Base-by-base conservation (phyloP, 2,797 vertebrate species). In the Monodelphis domestica region DNA sequence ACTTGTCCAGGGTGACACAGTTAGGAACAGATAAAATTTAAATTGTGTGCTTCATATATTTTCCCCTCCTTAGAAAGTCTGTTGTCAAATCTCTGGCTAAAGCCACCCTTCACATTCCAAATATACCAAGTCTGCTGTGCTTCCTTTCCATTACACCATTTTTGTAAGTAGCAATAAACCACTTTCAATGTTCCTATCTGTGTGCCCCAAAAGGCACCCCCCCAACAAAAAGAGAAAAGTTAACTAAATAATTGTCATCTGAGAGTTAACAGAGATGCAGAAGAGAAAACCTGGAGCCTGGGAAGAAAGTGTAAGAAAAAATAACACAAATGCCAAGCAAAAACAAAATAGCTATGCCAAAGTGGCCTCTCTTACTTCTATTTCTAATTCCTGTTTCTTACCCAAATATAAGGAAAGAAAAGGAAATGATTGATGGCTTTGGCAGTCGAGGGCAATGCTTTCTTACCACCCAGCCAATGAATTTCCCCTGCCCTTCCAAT, bases 351-450 rank as follows among this genome's bases (percentile, higher is more conserved):
- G 45, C 84, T 54, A 30, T 28, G 30, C 50, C 38, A 28, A 0
- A 30, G 29, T 89, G n/a, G 17, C 9, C 57, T 33, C 91, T 57
- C 89, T 91, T 45, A 50, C 38, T 50, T 30, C 88, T 51, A 88
- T 51, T 33, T 21, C 53, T 90, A 90, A 54, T 14, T 55, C 55
- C 45, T 89, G 89, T 91, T 95, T 93, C 33, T 50, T 15, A 94
- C 93, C 45, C 53, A 89, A 91, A 94, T 50, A 87, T 90, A 95
- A 94, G 87, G 33, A 89, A 94, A 38, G 52, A 91, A 89, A 91
- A 92, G n/a, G 92, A 94, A 88, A 89, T 3, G 53, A 55, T 87
- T 56, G 56, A 33, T 30, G 5, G 24, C 29, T 91, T 88, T 90
- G 91, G 89, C 89, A 45, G 53, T 70, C 87, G 1, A 24, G 51